Evolutionary conservation across 2,888 invertebrate species (phyloP), one percentile per base, ranked within the genome.

Genomic region (Nomada hirtipes): DNA sequence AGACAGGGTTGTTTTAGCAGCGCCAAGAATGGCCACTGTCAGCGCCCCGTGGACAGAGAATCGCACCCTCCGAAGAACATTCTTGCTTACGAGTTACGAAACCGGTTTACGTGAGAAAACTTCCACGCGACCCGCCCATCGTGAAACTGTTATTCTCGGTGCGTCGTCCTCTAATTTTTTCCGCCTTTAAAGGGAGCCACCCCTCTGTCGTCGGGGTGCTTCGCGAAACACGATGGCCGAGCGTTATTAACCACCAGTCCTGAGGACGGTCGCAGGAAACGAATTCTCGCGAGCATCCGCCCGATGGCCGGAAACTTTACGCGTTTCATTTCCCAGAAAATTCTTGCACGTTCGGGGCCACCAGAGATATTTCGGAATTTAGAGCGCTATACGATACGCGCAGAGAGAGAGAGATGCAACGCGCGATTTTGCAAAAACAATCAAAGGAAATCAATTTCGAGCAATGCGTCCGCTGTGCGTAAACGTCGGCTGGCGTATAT

Each of bases 81-180:
- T 76, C 60, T 59, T 61, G 23, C 65, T 42, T 47, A 20, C 68
- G 55, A 70, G 60, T 79, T 76, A 76, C 50, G 76, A 71, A 80
- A 80, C 77, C 47, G 68, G 67, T 67, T 80, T 72, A 67, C 65
- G 61, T 23, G 23, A 63, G 71, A 50, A 76, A 80, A 80, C 50
- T 76, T 76, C 59, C 53, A 20, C 47, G 18, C n/a, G 29, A 36
- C 36, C 23, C 26, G n/a, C 13, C 9, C 20, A 3, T 0, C 44
- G 2, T 10, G 10, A 11, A 1, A 4, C 23, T 18, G 3, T 4
- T 18, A 2, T 50, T 23, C 18, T n/a, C 53, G 20, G 18, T 20
- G 13, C 68, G 57, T 20, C 7, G 68, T 59, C 20, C 10, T 47
- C 52, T 13, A 13, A 52, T 53, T 71, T 69, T 76, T 50, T 29